Base-by-base conservation (phyloP, 1,140 invertebrate species). In the Pemphigus obesinymphae region DNA sequence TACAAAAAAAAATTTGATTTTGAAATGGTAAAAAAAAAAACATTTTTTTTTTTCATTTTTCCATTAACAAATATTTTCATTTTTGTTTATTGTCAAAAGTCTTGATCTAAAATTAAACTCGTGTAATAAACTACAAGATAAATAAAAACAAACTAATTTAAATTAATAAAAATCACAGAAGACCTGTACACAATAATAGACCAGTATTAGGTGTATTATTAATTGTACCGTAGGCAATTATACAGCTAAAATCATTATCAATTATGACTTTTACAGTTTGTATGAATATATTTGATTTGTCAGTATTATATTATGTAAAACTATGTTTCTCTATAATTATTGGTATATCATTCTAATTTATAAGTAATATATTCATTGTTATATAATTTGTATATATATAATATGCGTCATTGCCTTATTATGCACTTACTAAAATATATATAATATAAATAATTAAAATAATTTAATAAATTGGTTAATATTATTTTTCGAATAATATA, bases 151-250 rank as follows among this genome's bases (percentile, higher is more conserved):
- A 80, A 80, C 37, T 61, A 80, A 80, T 40, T 63, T 55, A 78
- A 76, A 78, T 58, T 63, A 73, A 73, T 31, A 63, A 80, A 80
- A 80, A 80, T 80, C 76, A 80, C 76, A 80, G 76, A 80, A 76
- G 26, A 78, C 37, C 53, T 31, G 76, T 31, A 80, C 76, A 80
- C 10, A 43, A 63, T 63, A 80, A 50, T 55, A 53, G 63, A 80
- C n/a, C 37, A 45, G 76, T 20, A 63, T 37, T 80, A 61, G 37
- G n/a, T 26, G 26, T 17, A 61, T 61, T 61, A 40, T 80, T 40
- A 20, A 20, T 45, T 61, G 37, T 61, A 80, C 37, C 2, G 17
- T 63, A 48, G 43, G 61, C 23, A 61, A 78, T 40, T 37, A 61
- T 29, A 61, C 50, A 61, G 50, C 34, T 58, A 80, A 80, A 80